Percentiles rank a stretch among this genome's conserved stretches.
These are phyloP conservation scores for Exaiptasia diaphana DNA, from an alignment of 64 coral and sea anemone genomes.

Conservation along the genomic window DNA sequence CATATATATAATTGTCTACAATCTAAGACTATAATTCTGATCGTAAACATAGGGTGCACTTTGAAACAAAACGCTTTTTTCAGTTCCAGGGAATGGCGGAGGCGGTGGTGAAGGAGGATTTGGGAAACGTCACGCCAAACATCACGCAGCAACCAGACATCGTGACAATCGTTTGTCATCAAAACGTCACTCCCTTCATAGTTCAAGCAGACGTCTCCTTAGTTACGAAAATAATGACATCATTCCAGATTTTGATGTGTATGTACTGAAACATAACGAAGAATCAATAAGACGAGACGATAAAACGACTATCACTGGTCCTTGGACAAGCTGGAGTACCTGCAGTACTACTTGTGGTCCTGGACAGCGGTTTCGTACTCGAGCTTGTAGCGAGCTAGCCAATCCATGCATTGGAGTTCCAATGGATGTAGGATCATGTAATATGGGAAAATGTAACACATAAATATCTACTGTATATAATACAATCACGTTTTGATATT, in stretches of 20 bases:
- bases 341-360: constrained; percentile 7
- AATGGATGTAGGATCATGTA: neutral
- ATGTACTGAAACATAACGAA: neutral
- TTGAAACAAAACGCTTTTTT: too few relatives aligned
- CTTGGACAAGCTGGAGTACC: constrained; percentile 21
- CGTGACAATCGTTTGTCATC: too few relatives aligned
- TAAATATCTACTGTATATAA: too few relatives aligned
- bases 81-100: neutral
- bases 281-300: neutral
- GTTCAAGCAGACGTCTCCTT: neutral
- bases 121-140: neutral
- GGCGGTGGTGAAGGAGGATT: neutral
- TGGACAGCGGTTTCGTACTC: constrained; percentile 25
- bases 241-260: neutral
- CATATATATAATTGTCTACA: too few relatives aligned
- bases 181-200: too few relatives aligned
- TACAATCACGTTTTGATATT: too few relatives aligned
- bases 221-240: neutral
- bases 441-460: neutral
- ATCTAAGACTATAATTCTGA: too few relatives aligned
- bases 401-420: neutral
- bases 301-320: neutral
- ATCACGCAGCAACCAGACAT: too few relatives aligned
- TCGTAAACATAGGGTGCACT: too few relatives aligned
- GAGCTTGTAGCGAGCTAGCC: neutral